These are phyloP conservation scores for Pherbina coryleti DNA, from an alignment of 2,888 invertebrate genomes.

Conservation along the genomic window DNA sequence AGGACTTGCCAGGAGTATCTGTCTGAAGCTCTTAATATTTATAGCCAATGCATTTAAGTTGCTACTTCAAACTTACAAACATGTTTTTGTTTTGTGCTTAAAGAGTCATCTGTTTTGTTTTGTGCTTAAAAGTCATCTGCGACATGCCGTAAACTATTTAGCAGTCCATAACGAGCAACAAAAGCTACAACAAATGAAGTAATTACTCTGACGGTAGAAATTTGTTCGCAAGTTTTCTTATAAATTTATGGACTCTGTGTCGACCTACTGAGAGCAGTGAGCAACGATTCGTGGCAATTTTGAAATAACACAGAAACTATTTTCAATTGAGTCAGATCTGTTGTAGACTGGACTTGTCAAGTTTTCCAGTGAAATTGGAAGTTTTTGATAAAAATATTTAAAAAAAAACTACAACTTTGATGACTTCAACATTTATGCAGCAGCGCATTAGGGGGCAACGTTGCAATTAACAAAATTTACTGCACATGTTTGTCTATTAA, in stretches of 20 bases:
- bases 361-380: background rate
- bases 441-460: background rate
- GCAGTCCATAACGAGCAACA: slow-evolving; percentile 3
- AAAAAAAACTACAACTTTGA: background rate
- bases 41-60: too few relatives aligned
- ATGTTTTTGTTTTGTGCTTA: too few relatives aligned
- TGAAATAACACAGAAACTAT: background rate
- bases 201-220: background rate
- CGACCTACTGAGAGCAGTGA: too few relatives aligned
- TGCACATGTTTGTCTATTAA: slow-evolving; percentile 9
- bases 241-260: too few relatives aligned
- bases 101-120: too few relatives aligned
- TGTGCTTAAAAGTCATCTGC: background rate
- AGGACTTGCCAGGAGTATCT: too few relatives aligned
- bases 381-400: background rate
- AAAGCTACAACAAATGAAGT: slow-evolving; percentile 16
- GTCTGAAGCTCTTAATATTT: too few relatives aligned
- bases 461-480: slow-evolving; percentile 15
- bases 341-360: background rate
- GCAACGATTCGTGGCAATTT: background rate
- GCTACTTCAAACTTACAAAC: too few relatives aligned
- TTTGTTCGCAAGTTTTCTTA: background rate
- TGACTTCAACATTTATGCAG: background rate
- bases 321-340: background rate
- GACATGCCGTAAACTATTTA: slow-evolving; percentile 7